Evolutionary conservation across 2,113 vertebrate species (phyloP).

Genomic region (Elanoides forficatus): DNA sequence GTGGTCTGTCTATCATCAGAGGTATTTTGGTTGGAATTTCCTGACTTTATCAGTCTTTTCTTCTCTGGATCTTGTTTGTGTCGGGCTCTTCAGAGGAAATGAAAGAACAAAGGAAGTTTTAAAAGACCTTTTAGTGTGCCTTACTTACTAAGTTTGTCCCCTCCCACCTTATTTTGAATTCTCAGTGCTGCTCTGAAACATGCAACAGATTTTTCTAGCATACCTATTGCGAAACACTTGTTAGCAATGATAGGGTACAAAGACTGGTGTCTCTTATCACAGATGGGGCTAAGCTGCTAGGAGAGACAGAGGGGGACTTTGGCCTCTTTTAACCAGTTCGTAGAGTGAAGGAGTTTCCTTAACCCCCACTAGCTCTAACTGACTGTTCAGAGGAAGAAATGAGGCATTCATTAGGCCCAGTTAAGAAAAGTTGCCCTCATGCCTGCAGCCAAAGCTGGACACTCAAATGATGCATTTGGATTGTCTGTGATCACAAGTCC

Average conservation of each 20-base stretch:
- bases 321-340: not conserved
- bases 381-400: not conserved
- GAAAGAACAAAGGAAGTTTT: not conserved
- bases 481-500: not conserved
- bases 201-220: not conserved
- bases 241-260: not conserved
- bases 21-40: not conserved
- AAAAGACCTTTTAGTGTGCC: not conserved
- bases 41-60: not conserved
- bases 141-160: not conserved
- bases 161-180: not conserved
- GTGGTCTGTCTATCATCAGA: not conserved
- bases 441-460: not conserved
- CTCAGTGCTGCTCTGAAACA: not conserved
- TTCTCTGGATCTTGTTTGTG: not conserved
- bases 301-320: not conserved
- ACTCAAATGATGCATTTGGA: not conserved
- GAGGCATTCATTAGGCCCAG: not conserved
- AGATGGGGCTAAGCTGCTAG: not conserved
- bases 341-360: not conserved
- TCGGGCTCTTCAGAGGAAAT: conserved; percentile 10
- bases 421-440: not conserved
- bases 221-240: not conserved
- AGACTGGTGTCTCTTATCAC: not conserved
- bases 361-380: not conserved